These are phyloP conservation scores for Myotis findleyi DNA, from an alignment of 2,797 vertebrate genomes.

Conservation along the genomic window DNA sequence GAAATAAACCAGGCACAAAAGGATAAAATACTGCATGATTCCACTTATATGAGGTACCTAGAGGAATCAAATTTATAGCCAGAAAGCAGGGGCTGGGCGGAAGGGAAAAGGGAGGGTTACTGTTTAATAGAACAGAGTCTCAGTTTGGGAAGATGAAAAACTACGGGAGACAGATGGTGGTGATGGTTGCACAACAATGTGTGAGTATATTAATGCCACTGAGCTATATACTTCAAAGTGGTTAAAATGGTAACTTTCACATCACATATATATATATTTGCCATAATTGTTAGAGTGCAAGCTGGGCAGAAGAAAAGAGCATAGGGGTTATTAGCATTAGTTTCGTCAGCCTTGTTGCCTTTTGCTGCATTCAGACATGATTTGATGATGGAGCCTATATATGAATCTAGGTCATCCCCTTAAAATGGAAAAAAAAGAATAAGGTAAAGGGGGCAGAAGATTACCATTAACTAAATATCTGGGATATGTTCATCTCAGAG, in stretches of 20 bases:
- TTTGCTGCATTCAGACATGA: background rate
- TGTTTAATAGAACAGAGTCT: background rate
- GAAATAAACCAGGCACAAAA: background rate
- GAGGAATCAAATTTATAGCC: background rate
- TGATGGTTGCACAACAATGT: background rate
- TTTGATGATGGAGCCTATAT: background rate
- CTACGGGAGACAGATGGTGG: background rate
- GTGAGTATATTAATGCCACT: background rate
- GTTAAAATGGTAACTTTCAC: background rate
- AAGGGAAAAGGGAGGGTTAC: background rate
- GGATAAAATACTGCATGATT: background rate
- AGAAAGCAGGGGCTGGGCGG: background rate
- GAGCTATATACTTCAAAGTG: background rate
- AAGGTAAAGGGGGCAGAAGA: background rate
- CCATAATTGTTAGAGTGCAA: background rate
- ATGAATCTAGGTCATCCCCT: background rate
- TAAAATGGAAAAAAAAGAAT: slow-evolving; percentile 6
- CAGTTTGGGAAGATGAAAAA: background rate
- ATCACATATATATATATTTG: background rate
- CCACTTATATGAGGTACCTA: background rate
- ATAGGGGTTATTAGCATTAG: background rate
- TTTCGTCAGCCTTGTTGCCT: background rate
- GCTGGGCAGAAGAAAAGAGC: background rate
- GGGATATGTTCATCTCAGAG: background rate
- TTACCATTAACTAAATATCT: background rate